phyloP scores from a whole-genome alignment of 2,888 invertebrate species.

The Euplagia quadripunctaria region DNA sequence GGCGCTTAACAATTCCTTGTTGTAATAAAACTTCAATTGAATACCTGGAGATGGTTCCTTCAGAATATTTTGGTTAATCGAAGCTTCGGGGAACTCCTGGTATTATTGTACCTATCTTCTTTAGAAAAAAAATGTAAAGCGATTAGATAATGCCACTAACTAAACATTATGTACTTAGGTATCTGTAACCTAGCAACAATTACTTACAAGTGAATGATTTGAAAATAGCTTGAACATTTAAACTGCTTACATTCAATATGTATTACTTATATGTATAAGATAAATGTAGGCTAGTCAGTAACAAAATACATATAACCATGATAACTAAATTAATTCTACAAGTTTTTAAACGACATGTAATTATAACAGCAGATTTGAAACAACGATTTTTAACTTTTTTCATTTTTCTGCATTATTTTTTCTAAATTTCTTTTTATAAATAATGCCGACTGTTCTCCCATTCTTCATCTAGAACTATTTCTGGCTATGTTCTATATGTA shows the following conservation, averaged over 20 bases:
- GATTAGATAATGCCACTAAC: not conserved
- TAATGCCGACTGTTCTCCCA: too few species aligned
- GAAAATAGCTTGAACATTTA: not conserved
- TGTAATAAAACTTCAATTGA: constrained; percentile 5
- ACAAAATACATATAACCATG: not conserved
- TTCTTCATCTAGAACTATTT: constrained; percentile 26
- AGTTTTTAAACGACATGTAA: not conserved
- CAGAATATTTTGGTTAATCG: not conserved
- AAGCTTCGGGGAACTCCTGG: not conserved
- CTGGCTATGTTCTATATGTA: constrained; percentile 16
- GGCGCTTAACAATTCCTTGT: constrained; percentile 27
- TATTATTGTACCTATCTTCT: not conserved
- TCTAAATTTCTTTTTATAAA: too few species aligned
- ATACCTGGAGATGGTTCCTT: not conserved
- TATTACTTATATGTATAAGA: constrained; percentile 4
- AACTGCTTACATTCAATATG: not conserved
- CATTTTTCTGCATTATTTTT: too few species aligned
- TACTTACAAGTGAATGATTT: not conserved
- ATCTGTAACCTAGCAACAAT: not conserved
- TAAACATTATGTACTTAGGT: not conserved
- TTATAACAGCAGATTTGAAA: not conserved
- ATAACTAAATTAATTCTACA: not conserved
- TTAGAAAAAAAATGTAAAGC: not conserved
- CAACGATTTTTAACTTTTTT: not conserved
- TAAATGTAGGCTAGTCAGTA: not conserved